Base-by-base conservation (phyloP, 2,888 invertebrate species). In the Leucophenga montana region DNA sequence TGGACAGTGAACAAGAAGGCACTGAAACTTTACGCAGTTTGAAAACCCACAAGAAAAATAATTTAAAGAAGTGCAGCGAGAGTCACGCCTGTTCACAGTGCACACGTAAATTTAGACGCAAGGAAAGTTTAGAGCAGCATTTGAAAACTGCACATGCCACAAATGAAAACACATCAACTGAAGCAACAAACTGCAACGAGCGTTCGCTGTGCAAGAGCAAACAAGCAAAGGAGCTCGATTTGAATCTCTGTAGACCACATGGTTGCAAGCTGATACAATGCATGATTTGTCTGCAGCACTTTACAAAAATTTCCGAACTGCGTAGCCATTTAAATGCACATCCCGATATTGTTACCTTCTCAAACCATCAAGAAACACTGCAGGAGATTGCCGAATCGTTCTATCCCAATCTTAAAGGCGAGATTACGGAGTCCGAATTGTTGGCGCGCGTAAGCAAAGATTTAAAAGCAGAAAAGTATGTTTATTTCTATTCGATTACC, bases 281-380 rank as follows among this genome's bases (percentile, higher is more conserved):
- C 76, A 89, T 88, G 85, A 87, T 89, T n/a, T 89, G 89, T 59
- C 78, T 82, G 50, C 83, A 81, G 16, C 85, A 86, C 56, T 88
- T 87, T 67, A 81, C 82, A 33, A 87, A 85, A 68, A 85, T 88
- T n/a, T 73, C 75, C 13, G 82, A 85, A 67, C 71, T 89, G 54
- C 83, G 85, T 16, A 78, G 79, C 1, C 89, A 89, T 73, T 73
- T 88, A 27, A 71, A 83, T 18, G 78, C 80, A 8, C 88, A 88
- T 71, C 86, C 82, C 0, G 69, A 73, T 0, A 75, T 75, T 33
- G 20, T 75, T 22, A 1, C 74, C 72, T 57, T 73, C 67, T 8
- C 64, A n/a, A 64, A 67, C n/a, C 27, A 50, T 39, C 73, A 80
- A 14, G 73, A 75, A 0, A 71, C 31, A 0, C 27, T 57, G n/a